These are phyloP conservation scores for Drosophila setifemur DNA, from an alignment of 1,140 invertebrate genomes.

Conservation along the genomic window DNA sequence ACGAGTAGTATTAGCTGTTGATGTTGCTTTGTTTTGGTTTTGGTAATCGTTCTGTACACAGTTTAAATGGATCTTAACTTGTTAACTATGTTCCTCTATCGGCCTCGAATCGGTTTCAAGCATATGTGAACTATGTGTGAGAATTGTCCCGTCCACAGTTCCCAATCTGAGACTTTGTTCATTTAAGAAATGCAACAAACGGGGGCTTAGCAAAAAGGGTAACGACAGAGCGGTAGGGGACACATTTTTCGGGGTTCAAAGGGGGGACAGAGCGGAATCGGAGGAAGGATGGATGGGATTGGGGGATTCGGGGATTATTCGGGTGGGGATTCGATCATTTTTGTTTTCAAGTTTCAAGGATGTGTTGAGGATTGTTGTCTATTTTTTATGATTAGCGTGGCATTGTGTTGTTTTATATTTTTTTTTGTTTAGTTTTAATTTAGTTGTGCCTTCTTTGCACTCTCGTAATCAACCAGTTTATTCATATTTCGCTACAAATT, in stretches of 20 bases:
- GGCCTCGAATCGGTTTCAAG: constrained; percentile 37
- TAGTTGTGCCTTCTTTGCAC: constrained; percentile 35
- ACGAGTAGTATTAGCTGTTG: constrained; percentile 39
- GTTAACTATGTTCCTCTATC: constrained; percentile 28
- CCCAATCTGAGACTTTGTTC: constrained; percentile 83
- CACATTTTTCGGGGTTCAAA: constrained; percentile 36
- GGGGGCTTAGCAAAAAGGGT: constrained; percentile 62
- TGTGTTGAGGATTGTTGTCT: constrained; percentile 70
- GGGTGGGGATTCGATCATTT: constrained; percentile 46
- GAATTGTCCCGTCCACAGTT: constrained; percentile 84
- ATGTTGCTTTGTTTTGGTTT: constrained; percentile 32
- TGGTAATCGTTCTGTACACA: constrained; percentile 65
- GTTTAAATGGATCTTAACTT: constrained; percentile 56
- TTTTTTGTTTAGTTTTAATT: constrained; percentile 43
- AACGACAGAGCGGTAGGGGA: constrained; percentile 59
- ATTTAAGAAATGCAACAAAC: constrained; percentile 64
- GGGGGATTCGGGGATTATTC: too few species aligned
- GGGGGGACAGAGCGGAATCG: constrained; percentile 43
- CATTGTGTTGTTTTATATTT: constrained; percentile 38
- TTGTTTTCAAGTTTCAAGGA: constrained; percentile 51
- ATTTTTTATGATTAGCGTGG: constrained; percentile 53
- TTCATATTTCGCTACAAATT: constrained; percentile 30
- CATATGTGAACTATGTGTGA: constrained; percentile 83
- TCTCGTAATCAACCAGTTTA: constrained; percentile 21
- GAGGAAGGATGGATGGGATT: constrained; percentile 52